phyloP scores from a whole-genome alignment of 2,797 vertebrate species.

The Enteromius radiatus region DNA sequence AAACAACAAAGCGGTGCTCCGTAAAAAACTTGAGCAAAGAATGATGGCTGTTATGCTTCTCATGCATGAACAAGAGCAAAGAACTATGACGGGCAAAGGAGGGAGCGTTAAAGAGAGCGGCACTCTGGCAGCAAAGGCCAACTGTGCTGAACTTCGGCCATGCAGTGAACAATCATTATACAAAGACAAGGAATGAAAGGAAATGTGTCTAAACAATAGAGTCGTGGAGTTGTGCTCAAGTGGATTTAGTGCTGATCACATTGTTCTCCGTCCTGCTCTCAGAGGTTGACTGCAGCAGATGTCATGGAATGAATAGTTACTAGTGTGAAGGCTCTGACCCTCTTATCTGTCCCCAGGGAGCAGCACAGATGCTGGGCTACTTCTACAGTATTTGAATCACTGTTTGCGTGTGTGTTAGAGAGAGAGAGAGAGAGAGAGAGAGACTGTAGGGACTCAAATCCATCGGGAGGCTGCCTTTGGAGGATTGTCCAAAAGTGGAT shows the following conservation, averaged over 20 bases:
- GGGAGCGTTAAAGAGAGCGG: conserved; percentile 9
- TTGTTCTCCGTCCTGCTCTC: conserved; percentile 70
- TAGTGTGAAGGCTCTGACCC: conserved; percentile 73
- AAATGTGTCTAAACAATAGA: conserved; percentile 45
- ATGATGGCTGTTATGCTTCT: conserved; percentile 14
- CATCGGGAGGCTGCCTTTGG: conserved; percentile 62
- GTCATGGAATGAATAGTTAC: conserved; percentile 74
- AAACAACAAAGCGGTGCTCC: neutral
- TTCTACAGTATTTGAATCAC: conserved; percentile 50
- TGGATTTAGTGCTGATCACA: conserved; percentile 68
- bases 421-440: conserved; percentile 49
- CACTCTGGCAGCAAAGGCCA: conserved; percentile 33
- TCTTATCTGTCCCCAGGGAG: conserved; percentile 73
- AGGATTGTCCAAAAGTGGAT: conserved; percentile 49
- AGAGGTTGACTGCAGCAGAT: conserved; percentile 73
- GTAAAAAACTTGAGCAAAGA: neutral
- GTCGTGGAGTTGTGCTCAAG: conserved; percentile 60
- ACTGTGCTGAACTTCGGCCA: conserved; percentile 47
- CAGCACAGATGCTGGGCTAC: conserved; percentile 71
- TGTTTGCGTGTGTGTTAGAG: conserved; percentile 12
- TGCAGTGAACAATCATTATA: conserved; percentile 36
- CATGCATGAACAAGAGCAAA: conserved; percentile 13
- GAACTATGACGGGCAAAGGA: neutral
- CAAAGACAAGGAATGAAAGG: conserved; percentile 17
- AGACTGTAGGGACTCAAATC: conserved; percentile 66